Percentiles rank a stretch among this genome's conserved stretches.
These are phyloP conservation scores for Perca flavescens DNA, from an alignment of 2,113 vertebrate genomes.

Conservation along the genomic window DNA sequence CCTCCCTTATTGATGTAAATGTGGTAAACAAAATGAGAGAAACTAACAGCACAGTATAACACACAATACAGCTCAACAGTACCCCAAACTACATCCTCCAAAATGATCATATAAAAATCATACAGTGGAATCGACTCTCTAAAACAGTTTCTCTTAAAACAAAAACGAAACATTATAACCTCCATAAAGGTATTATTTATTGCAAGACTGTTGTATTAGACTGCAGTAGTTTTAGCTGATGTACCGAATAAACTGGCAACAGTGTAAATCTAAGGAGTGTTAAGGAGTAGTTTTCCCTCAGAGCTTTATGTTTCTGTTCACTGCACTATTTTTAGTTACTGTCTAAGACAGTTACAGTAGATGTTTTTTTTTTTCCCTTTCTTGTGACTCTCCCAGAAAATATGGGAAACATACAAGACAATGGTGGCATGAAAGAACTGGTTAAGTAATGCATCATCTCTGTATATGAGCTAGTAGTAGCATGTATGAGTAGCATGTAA, in stretches of 20 bases:
- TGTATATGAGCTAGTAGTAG: not conserved
- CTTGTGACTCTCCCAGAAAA: not conserved
- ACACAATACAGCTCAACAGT: not conserved
- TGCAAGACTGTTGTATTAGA: not conserved
- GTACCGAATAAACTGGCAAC: not conserved
- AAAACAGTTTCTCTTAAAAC: too few relatives aligned
- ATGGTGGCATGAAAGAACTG: not conserved
- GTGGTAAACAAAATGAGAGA: not conserved
- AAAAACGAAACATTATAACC: not conserved
- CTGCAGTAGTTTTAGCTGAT: not conserved
- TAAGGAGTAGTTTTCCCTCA: not conserved
- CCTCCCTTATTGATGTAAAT: not conserved
- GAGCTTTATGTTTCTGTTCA: not conserved
- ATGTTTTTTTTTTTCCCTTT: not conserved
- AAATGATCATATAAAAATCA: not conserved
- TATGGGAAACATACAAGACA: not conserved
- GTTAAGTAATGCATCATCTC: slow-evolving; percentile 13
- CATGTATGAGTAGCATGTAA: not conserved
- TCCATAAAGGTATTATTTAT: not conserved
- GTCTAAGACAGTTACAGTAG: not conserved
- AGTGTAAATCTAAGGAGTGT: not conserved
- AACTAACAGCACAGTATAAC: not conserved
- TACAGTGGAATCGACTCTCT: not conserved
- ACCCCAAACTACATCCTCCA: not conserved
- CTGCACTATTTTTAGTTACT: not conserved